A percentile compares a stretch with the other conserved stretches of the same genome.
Conservation (phyloP, 2,113 vertebrate genomes). For the Gnathonemus longibarbis region DNA sequence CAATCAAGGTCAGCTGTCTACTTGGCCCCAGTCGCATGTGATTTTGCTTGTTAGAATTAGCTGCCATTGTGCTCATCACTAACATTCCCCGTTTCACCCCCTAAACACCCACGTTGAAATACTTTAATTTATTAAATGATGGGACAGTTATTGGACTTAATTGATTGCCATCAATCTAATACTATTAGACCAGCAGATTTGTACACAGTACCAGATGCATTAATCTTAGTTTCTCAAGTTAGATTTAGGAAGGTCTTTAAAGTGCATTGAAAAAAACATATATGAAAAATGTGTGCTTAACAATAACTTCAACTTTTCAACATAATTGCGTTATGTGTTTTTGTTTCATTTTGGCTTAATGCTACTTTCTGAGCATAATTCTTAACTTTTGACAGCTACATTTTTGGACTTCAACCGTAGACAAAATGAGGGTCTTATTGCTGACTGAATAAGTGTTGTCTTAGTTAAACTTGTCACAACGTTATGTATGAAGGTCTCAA, state of each 20-base stretch:
- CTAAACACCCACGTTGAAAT: constrained; percentile 24
- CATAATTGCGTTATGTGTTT: neutral
- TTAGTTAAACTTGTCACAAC: constrained; percentile 20
- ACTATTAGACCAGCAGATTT: constrained; percentile 51
- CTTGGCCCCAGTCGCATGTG: neutral
- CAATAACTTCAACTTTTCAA: neutral
- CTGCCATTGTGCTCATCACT: neutral
- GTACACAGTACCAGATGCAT: constrained; percentile 20
- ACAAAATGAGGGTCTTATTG: neutral
- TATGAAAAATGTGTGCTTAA: neutral
- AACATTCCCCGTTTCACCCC: constrained; percentile 22
- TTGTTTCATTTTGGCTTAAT: neutral
- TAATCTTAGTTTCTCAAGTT: constrained; percentile 29
- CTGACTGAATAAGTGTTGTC: neutral
- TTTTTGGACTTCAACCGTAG: neutral
- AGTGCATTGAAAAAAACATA: neutral
- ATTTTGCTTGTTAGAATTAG: constrained; percentile 44
- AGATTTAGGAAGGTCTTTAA: neutral
- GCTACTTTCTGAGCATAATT: neutral
- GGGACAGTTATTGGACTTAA: constrained; percentile 53
- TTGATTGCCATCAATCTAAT: constrained; percentile 58
- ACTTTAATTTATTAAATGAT: constrained; percentile 49
- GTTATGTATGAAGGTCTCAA: neutral
- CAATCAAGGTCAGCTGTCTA: neutral
- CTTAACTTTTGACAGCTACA: neutral